Percentiles rank a stretch among this genome's conserved stretches.
Evolutionary conservation across 1,140 invertebrate genomes (phyloP).

Genomic region (Capitella teleta): DNA sequence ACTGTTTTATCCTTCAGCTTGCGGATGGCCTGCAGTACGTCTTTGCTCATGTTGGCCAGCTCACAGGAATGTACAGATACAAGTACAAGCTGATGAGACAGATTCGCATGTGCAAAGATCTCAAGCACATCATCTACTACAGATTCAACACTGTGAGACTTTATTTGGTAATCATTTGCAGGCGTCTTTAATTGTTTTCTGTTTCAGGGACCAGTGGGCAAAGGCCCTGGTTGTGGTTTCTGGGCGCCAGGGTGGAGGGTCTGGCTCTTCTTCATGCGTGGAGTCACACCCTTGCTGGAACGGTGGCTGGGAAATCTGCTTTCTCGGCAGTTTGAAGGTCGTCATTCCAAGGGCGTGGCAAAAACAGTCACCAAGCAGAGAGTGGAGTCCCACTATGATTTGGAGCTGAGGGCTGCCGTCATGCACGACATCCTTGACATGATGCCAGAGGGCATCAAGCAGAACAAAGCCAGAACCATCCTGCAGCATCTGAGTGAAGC

Average conservation of each 20-base stretch:
- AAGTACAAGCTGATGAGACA: slow-evolving; percentile 99
- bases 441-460: slow-evolving; percentile 99
- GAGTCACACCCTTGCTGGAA: slow-evolving; percentile 93
- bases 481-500: slow-evolving; percentile 97
- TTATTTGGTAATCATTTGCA: neutral
- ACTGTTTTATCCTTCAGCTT: slow-evolving; percentile 52
- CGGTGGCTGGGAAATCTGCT: slow-evolving; percentile 96
- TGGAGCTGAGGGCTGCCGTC: slow-evolving; percentile 89
- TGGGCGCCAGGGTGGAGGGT: slow-evolving; percentile 99
- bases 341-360: slow-evolving; percentile 96
- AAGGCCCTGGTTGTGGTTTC: slow-evolving; percentile 97
- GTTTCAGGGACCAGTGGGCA: slow-evolving; percentile 80
- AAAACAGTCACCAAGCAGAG: slow-evolving; percentile 99
- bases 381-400: slow-evolving; percentile 98
- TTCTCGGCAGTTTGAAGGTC: slow-evolving; percentile 95
- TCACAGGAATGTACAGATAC: slow-evolving; percentile 99
- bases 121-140: slow-evolving; percentile 99
- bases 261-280: slow-evolving; percentile 99
- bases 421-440: slow-evolving; percentile 99
- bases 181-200: neutral
- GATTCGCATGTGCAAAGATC: slow-evolving; percentile 99
- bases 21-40: slow-evolving; percentile 99
- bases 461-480: slow-evolving; percentile 98
- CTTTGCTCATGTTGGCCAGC: slow-evolving; percentile 96
- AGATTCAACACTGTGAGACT: slow-evolving; percentile 86